A percentile compares a stretch with the other conserved stretches of the same genome.
These are phyloP conservation scores for Diabrotica undecimpunctata DNA, from an alignment of 1,140 invertebrate genomes.

Conservation along the genomic window DNA sequence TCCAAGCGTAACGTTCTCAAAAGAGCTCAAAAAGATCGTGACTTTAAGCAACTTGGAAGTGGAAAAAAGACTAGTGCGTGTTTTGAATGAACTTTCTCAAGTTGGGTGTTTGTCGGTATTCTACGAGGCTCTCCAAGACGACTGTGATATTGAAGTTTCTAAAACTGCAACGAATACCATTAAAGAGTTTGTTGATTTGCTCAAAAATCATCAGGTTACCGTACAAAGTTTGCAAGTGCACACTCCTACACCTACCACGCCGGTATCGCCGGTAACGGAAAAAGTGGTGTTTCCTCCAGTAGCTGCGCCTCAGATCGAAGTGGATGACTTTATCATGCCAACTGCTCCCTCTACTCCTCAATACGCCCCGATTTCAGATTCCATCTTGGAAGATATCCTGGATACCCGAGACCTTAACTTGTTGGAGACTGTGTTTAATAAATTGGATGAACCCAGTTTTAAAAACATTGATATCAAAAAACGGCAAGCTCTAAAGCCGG, in stretches of 20 bases:
- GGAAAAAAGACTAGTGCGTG: conserved; percentile 60
- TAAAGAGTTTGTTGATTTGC: conserved; percentile 54
- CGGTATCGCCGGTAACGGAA: background rate
- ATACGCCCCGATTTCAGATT: background rate
- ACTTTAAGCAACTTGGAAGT: conserved; percentile 65
- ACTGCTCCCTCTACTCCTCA: background rate
- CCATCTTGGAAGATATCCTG: conserved; percentile 52
- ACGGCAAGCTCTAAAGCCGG: conserved; percentile 50
- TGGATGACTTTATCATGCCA: conserved; percentile 3
- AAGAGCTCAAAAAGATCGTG: conserved; percentile 71
- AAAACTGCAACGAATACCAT: conserved; percentile 58
- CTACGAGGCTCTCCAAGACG: conserved; percentile 61
- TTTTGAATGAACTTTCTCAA: conserved; percentile 55
- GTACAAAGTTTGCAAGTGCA: background rate
- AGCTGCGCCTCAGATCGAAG: background rate
- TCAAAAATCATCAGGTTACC: conserved; percentile 56
- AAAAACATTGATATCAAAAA: conserved; percentile 33
- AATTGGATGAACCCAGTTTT: conserved; percentile 43
- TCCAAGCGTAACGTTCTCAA: conserved; percentile 73
- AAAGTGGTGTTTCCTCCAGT: conserved; percentile 9
- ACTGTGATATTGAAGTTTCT: conserved; percentile 67
- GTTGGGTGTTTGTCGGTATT: conserved; percentile 67
- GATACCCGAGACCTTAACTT: conserved; percentile 57
- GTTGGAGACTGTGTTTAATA: conserved; percentile 54
- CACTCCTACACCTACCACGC: background rate